A percentile compares a stretch with the other conserved stretches of the same genome.
phyloP scores from a whole-genome alignment of 2,888 invertebrate genomes.

The Clivina fossor region DNA sequence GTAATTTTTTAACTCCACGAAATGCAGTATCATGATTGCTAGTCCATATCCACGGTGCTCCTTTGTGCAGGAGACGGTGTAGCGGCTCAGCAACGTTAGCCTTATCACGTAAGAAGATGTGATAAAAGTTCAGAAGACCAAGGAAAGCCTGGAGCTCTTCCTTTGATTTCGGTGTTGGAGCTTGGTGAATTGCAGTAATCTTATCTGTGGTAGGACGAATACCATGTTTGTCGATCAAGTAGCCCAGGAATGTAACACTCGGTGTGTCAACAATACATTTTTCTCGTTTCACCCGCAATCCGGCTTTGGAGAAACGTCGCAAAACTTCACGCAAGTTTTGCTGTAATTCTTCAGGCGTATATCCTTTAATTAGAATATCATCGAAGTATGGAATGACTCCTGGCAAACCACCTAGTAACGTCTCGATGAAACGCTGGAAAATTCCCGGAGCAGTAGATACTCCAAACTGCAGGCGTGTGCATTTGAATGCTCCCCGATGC shows the following conservation, averaged over 20 bases:
- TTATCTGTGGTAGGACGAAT: constrained; percentile 4
- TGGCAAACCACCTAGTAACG: constrained; percentile 14
- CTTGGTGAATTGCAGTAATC: constrained; percentile 13
- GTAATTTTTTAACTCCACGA: constrained; percentile 3
- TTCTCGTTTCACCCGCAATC: constrained; percentile 34
- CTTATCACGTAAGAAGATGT: constrained; percentile 34
- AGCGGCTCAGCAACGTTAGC: constrained; percentile 16
- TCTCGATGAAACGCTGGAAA: constrained; percentile 37
- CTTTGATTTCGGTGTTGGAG: constrained; percentile 14
- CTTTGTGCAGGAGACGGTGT: constrained; percentile 23
- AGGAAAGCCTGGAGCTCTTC: constrained; percentile 25
- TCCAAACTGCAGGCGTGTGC: constrained; percentile 41
- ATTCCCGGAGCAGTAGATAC: constrained; percentile 36
- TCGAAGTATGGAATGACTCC: constrained; percentile 18
- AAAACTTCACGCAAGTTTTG: not conserved
- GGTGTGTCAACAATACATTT: constrained; percentile 43
- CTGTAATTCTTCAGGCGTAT: not conserved
- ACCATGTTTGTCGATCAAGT: constrained; percentile 16
- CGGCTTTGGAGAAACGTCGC: constrained; percentile 31
- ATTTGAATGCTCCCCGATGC: constrained; percentile 43
- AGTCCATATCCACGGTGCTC: constrained; percentile 12
- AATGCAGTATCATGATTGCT: constrained; percentile 17
- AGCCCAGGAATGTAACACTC: constrained; percentile 40
- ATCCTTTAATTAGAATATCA: constrained; percentile 9
- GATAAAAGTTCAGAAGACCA: constrained; percentile 38